Conservation (phyloP, 2,113 vertebrate species). For the Trogon melanurus region DNA sequence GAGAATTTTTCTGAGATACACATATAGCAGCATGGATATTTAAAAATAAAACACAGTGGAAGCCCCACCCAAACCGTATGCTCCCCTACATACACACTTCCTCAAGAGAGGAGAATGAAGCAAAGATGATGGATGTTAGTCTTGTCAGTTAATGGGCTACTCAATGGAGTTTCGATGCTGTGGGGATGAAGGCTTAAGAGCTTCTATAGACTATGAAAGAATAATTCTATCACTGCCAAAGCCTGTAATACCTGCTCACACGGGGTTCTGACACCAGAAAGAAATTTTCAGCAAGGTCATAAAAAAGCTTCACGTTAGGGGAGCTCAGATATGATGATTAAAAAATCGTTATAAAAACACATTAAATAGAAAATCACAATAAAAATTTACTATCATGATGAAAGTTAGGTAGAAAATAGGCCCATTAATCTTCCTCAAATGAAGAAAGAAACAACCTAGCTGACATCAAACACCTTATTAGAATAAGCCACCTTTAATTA, state of each 20-base stretch:
- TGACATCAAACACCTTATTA: background rate
- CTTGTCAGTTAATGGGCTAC: slow-evolving; percentile 36
- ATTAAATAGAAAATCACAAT: background rate
- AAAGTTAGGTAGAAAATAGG: slow-evolving; percentile 2
- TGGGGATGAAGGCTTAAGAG: slow-evolving; percentile 31
- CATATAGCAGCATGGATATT: background rate
- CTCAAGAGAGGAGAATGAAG: background rate
- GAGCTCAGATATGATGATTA: background rate
- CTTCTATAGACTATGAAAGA: slow-evolving; percentile 37
- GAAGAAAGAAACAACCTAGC: background rate
- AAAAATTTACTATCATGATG: background rate
- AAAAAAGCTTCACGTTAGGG: background rate
- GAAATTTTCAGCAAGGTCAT: slow-evolving; percentile 1
- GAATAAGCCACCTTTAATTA: background rate
- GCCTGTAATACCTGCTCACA: background rate
- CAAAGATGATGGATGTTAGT: slow-evolving; percentile 35
- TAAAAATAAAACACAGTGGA: background rate
- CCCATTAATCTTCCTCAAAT: background rate
- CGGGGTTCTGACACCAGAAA: slow-evolving; percentile 6
- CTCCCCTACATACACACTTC: background rate
- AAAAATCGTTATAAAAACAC: background rate
- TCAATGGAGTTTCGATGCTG: slow-evolving; percentile 24
- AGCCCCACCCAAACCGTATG: background rate
- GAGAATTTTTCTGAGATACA: background rate
- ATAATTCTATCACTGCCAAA: slow-evolving; percentile 38